Conservation (phyloP, 2,797 vertebrate genomes). For the Xiphorhynchus erythropygius region DNA sequence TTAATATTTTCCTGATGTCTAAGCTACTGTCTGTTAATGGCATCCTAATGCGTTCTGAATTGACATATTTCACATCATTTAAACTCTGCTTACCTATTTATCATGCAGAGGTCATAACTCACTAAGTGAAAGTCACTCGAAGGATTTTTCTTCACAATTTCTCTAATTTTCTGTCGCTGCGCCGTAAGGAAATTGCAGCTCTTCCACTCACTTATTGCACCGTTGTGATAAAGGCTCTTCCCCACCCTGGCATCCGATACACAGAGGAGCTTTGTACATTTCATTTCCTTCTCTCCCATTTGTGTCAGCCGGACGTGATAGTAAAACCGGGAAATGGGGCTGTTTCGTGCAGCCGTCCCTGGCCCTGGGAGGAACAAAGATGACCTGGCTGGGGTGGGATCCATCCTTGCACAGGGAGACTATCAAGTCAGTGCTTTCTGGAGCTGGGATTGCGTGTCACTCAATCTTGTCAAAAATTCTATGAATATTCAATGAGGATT, state of each 20-base stretch:
- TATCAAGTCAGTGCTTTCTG: not conserved
- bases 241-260: not conserved
- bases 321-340: not conserved
- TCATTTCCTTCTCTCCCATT: conserved; percentile 12
- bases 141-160: conserved; percentile 45
- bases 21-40: conserved; percentile 58
- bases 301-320: not conserved
- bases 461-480: conserved; percentile 76
- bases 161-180: not conserved
- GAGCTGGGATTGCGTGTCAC: conserved; percentile 66
- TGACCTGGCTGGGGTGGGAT: conserved; percentile 32
- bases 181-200: conserved; percentile 41
- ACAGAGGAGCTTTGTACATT: not conserved
- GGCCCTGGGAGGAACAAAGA: conserved; percentile 26
- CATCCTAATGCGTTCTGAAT: conserved; percentile 59
- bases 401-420: not conserved
- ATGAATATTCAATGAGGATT: conserved; percentile 81
- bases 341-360: not conserved
- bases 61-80: conserved; percentile 63
- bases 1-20: conserved; percentile 62
- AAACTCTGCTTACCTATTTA: conserved; percentile 67
- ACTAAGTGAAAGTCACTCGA: conserved; percentile 56
- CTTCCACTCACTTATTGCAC: conserved; percentile 10
- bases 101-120: conserved; percentile 66
- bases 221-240: conserved; percentile 18